Base-by-base conservation (phyloP, 2,888 invertebrate species). In the Timema cristinae region DNA sequence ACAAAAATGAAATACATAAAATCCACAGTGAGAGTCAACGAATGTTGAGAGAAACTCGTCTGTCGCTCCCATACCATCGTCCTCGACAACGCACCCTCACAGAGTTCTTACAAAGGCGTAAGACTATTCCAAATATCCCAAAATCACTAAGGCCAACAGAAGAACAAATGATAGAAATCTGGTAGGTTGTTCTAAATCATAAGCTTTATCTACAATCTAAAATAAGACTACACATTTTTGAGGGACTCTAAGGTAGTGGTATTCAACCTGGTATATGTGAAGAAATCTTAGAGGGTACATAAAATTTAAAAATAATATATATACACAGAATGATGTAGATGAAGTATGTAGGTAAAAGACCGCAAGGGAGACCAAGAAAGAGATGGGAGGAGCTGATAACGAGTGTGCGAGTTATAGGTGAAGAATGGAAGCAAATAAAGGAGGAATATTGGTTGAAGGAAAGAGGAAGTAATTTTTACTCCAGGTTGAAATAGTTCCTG, bases 11-110 rank as follows among this genome's bases (percentile, higher is more conserved):
- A 73, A 89, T 90, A 84, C 88, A 88, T 77, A 87, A 91, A 78
- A 92, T 95, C 75, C 90, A 90, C 79, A 93, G 94, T 81, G 94
- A 94, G 82, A 91, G 92, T 0, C 94, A 95, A 81, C 85, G 94
- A 71, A 86, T 93, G 83, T 80, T 93, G 10, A 85, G 96, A 76
- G 93, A 95, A 80, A 88, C 89, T 16, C 84, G 88, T 73, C 85
- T 95, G 10, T 88, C 89, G 59, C 83, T 97, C 54, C 96, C 96
- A 0, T 96, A 96, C 81, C 95, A 96, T 80, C 88, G 89, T 79
- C 94, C 96, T 2, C 93, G 91, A 79, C 90, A 91, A 56, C 85
- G 91, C 71, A 89, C 90, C 0, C 82, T 96, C 0, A 88, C 91
- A 79, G 95, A 95, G 78, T 95, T 96, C 78, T 85, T 94, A 76